Conservation (phyloP, 1,140 invertebrate genomes). For the Octopus sinensis region DNA sequence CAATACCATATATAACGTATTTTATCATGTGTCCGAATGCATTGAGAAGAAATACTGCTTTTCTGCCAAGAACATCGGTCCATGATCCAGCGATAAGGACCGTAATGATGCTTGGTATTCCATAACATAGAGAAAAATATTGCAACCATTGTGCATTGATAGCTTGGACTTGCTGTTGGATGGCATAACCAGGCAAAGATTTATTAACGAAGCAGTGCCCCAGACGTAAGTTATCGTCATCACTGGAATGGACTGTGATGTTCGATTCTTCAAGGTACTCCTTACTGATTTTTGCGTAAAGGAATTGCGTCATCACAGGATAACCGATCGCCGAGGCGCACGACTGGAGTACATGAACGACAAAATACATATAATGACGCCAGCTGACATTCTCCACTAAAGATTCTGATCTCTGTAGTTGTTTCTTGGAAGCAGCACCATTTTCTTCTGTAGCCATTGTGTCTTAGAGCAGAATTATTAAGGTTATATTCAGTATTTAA, state of each 20-base stretch:
- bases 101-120: constrained; percentile 19
- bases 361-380: not conserved
- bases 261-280: not conserved
- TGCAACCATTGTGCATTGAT: not conserved
- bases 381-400: constrained; percentile 8
- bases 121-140: constrained; percentile 15
- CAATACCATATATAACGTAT: constrained; percentile 2
- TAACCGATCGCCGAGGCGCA: not conserved
- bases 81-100: constrained; percentile 20
- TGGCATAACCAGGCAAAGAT: not conserved
- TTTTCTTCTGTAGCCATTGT: too few relatives aligned
- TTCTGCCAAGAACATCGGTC: constrained; percentile 22
- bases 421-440: too few relatives aligned
- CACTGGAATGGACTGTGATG: not conserved
- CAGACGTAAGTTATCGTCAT: not conserved
- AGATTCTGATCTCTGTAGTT: not conserved
- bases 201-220: not conserved
- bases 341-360: constrained; percentile 8
- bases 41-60: constrained; percentile 17
- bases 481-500: too few relatives aligned
- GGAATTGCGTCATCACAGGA: not conserved
- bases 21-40: constrained; percentile 14
- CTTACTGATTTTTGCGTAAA: not conserved
- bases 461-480: too few relatives aligned
- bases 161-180: constrained; percentile 9